Evolutionary conservation across 2,888 invertebrate genomes (phyloP).

Genomic region (Automeris io): DNA sequence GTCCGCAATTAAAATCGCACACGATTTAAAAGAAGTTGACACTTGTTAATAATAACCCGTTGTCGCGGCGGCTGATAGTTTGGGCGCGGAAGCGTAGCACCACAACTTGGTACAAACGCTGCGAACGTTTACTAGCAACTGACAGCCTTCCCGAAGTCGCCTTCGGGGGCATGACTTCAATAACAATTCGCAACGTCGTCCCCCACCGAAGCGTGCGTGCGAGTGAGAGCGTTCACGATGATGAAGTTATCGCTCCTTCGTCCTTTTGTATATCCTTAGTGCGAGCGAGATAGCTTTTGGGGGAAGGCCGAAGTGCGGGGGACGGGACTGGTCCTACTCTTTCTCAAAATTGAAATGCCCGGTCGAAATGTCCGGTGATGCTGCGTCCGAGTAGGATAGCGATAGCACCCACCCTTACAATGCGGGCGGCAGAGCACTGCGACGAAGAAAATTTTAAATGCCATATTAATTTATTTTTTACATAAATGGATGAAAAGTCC

Average conservation of each 20-base stretch:
- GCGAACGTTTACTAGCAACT: constrained; percentile 74
- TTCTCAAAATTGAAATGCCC: constrained; percentile 79
- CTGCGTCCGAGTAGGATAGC: constrained; percentile 75
- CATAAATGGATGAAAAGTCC: no score
- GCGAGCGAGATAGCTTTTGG: constrained; percentile 56
- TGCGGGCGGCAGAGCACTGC: constrained; percentile 71
- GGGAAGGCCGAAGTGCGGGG: constrained; percentile 46
- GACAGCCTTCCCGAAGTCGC: constrained; percentile 77
- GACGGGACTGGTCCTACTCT: constrained; percentile 71
- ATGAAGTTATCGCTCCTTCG: constrained; percentile 78
- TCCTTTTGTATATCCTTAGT: constrained; percentile 77
- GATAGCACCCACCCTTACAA: constrained; percentile 75
- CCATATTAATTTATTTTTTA: no score
- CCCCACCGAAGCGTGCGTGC: constrained; percentile 71
- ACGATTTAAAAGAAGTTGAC: constrained; percentile 45
- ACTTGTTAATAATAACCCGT: constrained; percentile 55
- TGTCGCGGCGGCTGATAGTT: constrained; percentile 43
- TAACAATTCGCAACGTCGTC: constrained; percentile 78
- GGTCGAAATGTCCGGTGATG: constrained; percentile 78
- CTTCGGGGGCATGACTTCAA: constrained; percentile 78
- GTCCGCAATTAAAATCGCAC: neutral
- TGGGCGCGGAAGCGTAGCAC: constrained; percentile 48
- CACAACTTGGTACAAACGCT: constrained; percentile 68
- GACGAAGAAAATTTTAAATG: constrained; percentile 69
- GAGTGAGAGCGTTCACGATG: constrained; percentile 69